Evolutionary conservation across 2,888 invertebrate genomes (phyloP), one percentile per base, ranked within the genome.

Genomic region (Ophraella communa): DNA sequence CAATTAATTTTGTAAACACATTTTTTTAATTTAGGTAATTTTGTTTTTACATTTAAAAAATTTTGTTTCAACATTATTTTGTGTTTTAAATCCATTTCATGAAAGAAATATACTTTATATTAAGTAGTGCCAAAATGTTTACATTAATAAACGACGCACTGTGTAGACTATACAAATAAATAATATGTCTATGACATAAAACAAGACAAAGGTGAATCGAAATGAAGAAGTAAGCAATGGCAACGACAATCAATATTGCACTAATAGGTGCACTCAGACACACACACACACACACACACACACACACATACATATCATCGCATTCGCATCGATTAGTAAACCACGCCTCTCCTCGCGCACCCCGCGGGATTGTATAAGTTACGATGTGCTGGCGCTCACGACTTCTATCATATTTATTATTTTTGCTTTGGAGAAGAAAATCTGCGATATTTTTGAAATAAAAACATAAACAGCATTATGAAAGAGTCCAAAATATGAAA

Each of bases 301-400:
- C 11, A 42, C n/a, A 30, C 5, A 30, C n/a, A 35, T 3, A 33
- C 33, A 45, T 39, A 14, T 14, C 49, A 23, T 42, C 42, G 49
- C 24, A 49, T 49, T 81, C 78, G 79, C 80, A 81, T 82, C 81
- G 81, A 82, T 82, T 82, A 81, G 80, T 70, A 77, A 74, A 75
- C 81, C 81, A 81, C 81, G 81, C 81, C 81, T 78, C 80, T 75
- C 77, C 23, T 49, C 24, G 24, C 49, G 14, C 8, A 7, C 49
- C 49, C 49, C 49, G 23, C 27, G 24, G 79, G 77, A 81, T 81
- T 79, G 79, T 78, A 75, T 79, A 79, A 80, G 78, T 80, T 80
- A 80, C 80, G 79, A 80, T 76, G 79, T 79, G 80, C 77, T 71
- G 76, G 76, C 77, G 75, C 71, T 76, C 73, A 65, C 24, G 24